phyloP scores from a whole-genome alignment of 2,113 vertebrate genomes.

The Varanus komodoensis region DNA sequence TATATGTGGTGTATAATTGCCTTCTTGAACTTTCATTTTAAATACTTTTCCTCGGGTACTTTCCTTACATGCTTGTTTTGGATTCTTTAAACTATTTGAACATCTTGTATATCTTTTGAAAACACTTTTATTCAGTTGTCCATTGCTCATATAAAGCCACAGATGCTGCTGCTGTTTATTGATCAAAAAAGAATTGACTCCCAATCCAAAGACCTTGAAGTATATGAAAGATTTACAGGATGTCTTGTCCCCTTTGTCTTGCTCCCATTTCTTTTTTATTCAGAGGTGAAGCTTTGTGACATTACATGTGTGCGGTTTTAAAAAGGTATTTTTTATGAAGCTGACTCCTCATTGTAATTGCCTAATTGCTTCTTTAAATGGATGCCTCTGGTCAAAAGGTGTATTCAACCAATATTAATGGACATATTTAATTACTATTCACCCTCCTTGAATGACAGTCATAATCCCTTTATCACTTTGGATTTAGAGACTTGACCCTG shows the following conservation, averaged over 20 bases:
- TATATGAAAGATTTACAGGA: neutral
- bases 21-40: conserved; percentile 14
- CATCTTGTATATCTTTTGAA: neutral
- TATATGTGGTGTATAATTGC: neutral
- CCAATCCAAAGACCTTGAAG: neutral
- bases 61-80: accelerated
- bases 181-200: conserved; percentile 43
- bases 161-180: neutral
- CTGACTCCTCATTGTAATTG: conserved; percentile 11
- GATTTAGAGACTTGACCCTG: conserved; percentile 15
- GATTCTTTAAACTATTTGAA: neutral
- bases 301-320: conserved; percentile 18
- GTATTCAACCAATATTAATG: neutral
- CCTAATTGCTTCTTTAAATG: conserved; percentile 34
- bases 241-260: conserved; percentile 41
- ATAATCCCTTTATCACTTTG: conserved; percentile 22
- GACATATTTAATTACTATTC: conserved; percentile 18
- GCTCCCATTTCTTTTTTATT: conserved; percentile 44
- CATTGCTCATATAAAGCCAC: conserved; percentile 21
- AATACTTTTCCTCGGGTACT: neutral
- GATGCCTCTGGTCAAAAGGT: conserved; percentile 52
- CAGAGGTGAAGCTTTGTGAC: conserved; percentile 22
- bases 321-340: conserved; percentile 8
- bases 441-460: neutral
- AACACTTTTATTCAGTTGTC: conserved; percentile 1